Percentiles rank a stretch among this genome's conserved stretches.
phyloP scores from a whole-genome alignment of 2,113 vertebrate genomes.

The Oceanites oceanicus region DNA sequence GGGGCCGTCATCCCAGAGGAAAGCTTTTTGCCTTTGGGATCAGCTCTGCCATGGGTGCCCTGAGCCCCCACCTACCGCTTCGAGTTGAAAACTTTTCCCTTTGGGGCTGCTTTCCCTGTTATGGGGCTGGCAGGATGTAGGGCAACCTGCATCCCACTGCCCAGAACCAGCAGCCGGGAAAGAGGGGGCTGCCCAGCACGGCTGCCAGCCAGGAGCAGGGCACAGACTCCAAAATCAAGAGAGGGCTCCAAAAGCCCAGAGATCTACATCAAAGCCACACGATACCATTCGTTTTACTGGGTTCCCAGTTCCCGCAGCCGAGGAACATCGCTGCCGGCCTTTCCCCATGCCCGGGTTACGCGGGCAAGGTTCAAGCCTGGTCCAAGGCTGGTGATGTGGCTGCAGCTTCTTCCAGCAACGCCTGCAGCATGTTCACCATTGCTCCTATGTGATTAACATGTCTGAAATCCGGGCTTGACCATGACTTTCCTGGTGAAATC shows the following conservation, averaged over 20 bases:
- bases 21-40: background rate
- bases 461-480: fast-evolving
- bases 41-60: background rate
- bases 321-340: fast-evolving
- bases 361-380: fast-evolving
- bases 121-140: fast-evolving
- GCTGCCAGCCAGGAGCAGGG: background rate
- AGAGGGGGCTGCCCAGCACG: background rate
- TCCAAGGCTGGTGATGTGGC: fast-evolving
- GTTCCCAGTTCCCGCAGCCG: background rate
- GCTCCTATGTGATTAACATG: fast-evolving
- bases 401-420: fast-evolving
- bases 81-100: background rate
- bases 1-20: fast-evolving
- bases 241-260: background rate
- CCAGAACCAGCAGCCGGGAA: fast-evolving
- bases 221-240: background rate
- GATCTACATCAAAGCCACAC: background rate
- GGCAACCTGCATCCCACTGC: background rate
- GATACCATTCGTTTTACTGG: fast-evolving
- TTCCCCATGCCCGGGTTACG: background rate
- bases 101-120: background rate
- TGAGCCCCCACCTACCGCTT: background rate
- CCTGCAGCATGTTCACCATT: fast-evolving
- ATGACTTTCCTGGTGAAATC: background rate